A percentile compares a stretch with the other conserved stretches of the same genome.
Evolutionary conservation across 2,113 vertebrate genomes (phyloP).

Genomic region (Prionailurus bengalensis): DNA sequence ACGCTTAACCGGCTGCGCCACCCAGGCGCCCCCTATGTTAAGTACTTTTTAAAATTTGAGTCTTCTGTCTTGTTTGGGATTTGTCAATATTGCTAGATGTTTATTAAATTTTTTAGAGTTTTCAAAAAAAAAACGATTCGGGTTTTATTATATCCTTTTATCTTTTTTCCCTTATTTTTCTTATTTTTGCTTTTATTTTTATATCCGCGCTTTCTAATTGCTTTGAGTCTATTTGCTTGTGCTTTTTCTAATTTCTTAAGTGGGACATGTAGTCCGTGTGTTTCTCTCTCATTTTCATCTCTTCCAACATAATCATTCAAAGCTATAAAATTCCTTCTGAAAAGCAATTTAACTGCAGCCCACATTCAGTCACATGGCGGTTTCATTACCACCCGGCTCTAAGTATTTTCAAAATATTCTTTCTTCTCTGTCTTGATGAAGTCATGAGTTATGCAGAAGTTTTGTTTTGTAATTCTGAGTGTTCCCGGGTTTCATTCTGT

Average conservation of each 20-base stretch:
- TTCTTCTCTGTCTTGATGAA: conserved; percentile 1
- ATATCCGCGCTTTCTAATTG: background rate
- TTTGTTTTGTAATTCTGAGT: background rate
- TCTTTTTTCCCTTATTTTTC: background rate
- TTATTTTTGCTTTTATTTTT: conserved; percentile 52
- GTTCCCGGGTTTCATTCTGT: background rate
- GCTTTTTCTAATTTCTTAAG: conserved; percentile 12
- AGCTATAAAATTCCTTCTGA: conserved; percentile 38
- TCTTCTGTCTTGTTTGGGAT: background rate
- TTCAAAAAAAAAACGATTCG: background rate
- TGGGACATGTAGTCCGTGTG: background rate
- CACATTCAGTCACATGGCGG: conserved; percentile 19
- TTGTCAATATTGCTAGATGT: conserved; percentile 19
- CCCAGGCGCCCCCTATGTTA: background rate
- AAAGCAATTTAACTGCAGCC: conserved; percentile 43
- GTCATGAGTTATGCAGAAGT: background rate
- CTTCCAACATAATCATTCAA: conserved; percentile 53
- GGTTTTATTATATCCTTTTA: background rate
- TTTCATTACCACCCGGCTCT: conserved; percentile 27
- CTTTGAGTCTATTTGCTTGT: background rate
- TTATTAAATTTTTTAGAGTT: background rate
- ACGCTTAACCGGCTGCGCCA: no score
- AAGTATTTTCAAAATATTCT: background rate
- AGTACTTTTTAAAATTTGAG: conserved; percentile 5
- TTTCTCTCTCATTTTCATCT: conserved; percentile 36